Base-by-base conservation (phyloP, 2,888 invertebrate species). In the Leuctra nigra region DNA sequence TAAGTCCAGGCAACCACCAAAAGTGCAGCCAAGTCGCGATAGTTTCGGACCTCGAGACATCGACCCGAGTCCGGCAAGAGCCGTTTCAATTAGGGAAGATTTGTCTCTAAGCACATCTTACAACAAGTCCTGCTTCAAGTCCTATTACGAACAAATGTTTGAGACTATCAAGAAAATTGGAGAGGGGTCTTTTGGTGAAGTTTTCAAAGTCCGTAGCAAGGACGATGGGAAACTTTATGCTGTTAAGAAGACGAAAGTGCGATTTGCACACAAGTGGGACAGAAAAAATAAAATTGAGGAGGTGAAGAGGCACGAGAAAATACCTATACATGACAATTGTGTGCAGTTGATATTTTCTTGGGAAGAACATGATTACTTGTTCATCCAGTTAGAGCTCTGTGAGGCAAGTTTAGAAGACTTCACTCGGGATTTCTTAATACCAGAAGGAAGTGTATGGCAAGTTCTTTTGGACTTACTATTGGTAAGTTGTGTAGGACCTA, bases 151-250 rank as follows among this genome's bases (percentile, higher is more conserved):
- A 53, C 84, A 86, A 68, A 79, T 81, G 63, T 88, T 84, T 67
- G 73, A 75, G n/a, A 73, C 79, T 23, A 70, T 80, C 14, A 70
- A 73, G 4, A 78, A 78, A 64, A 75, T 88, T 36, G 88, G 88
- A 1, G 81, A 81, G 67, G 88, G 88, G 1, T 86, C 85, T 2
- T 88, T 87, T 73, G 87, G 87, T 7, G 82, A 83, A 70, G 87
- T 87, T 0, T 86, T 80, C 66, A 79, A 81, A 67, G 87, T 82
- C 1, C 73, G 74, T 56, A 81, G 79, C 60, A 78, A 76, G 61
- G 82, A 84, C 63, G 85, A 87, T 72, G 79, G 80, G 0, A 71
- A 75, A 39, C 69, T 75, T 46, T 89, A 87, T 72, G 89, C 88
- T 1, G 77, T 88, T 0, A 89, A 89, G 69, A 77, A 81, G 63